Evolutionary conservation across 2,113 vertebrate species (phyloP), one percentile per base, ranked within the genome.

Genomic region (zebrafish (Danio rerio)): DNA sequence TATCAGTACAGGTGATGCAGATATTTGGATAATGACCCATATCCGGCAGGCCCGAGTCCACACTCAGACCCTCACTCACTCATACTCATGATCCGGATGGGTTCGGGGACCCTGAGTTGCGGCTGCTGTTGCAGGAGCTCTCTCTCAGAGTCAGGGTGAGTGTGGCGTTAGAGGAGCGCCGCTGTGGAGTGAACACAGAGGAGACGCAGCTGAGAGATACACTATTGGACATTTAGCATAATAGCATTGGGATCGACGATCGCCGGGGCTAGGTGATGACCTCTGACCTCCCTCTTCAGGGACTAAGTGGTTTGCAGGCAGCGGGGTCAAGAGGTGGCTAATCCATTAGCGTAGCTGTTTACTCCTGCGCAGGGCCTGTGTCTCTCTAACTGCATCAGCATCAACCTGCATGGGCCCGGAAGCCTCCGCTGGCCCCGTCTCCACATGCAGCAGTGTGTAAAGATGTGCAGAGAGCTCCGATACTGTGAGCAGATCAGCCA

Each of bases 331-430:
- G 82, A 90, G 88, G 79, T 90, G 84, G 83, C 53, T 85, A 80
- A 88, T 87, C 83, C 78, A 89, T 90, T 90, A 89, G 75, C 76
- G 70, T 83, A 89, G 79, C 72, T 80, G 84, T 84, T 85, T 87
- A 58, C 63, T 20, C 47, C 11, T 75, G 59, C 59, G 13, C 42
- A 47, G 55, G 73, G 55, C n/a, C 42, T 45, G 42, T 20, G 47
- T 58, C 7, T 75, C 42, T 6, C 42, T 43, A n/a, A n/a, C n/a
- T n/a, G n/a, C n/a, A n/a, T n/a, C n/a, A n/a, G n/a, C n/a, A n/a
- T n/a, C n/a, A n/a, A n/a, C 72, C 18, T 74, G 58, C 53, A 58
- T 74, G 9, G 58, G 16, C 72, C 7, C 3, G 58, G 72, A 45
- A 3, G 20, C 40, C 53, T 58, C 52, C 40, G 16, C 71, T 73